Conservation (phyloP, 2,113 vertebrate genomes). For the Perca flavescens region DNA sequence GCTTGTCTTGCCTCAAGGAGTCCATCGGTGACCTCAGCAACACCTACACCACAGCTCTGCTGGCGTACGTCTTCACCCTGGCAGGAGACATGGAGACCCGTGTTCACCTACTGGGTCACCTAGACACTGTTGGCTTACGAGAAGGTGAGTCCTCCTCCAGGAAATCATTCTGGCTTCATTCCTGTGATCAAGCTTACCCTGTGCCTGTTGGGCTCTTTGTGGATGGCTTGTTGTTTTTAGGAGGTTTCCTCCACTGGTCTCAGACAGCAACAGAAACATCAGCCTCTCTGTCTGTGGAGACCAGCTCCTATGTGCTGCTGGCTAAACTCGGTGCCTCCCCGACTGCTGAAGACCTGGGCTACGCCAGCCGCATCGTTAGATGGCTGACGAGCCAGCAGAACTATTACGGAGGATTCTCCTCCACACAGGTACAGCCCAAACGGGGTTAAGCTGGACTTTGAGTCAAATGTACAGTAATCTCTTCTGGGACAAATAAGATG, state of each 20-base stretch:
- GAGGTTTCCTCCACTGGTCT: constrained; percentile 72
- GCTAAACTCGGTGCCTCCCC: constrained; percentile 76
- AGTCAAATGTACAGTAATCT: background rate
- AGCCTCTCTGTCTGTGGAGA: constrained; percentile 82
- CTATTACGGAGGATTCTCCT: constrained; percentile 87
- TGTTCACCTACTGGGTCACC: constrained; percentile 60
- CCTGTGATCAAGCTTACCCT: background rate
- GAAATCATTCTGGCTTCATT: background rate
- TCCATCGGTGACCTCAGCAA: constrained; percentile 66
- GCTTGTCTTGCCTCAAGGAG: constrained; percentile 82
- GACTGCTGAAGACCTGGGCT: constrained; percentile 69
- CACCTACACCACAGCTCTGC: constrained; percentile 86
- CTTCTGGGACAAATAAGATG: too few relatives aligned
- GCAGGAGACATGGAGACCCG: constrained; percentile 81
- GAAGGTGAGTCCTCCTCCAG: constrained; percentile 46
- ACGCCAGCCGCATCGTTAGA: constrained; percentile 74
- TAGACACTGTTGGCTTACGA: constrained; percentile 46
- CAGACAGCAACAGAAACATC: constrained; percentile 54
- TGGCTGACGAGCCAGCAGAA: constrained; percentile 88
- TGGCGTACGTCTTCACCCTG: constrained; percentile 90
- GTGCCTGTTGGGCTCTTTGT: background rate
- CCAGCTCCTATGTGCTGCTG: constrained; percentile 85
- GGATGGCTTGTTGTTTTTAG: constrained; percentile 50
- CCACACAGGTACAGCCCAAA: constrained; percentile 39
- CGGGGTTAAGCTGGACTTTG: background rate